A percentile compares a stretch with the other conserved stretches of the same genome.
Conservation (phyloP, 2,888 invertebrate genomes). For the Brachypalpus laphriformis region DNA sequence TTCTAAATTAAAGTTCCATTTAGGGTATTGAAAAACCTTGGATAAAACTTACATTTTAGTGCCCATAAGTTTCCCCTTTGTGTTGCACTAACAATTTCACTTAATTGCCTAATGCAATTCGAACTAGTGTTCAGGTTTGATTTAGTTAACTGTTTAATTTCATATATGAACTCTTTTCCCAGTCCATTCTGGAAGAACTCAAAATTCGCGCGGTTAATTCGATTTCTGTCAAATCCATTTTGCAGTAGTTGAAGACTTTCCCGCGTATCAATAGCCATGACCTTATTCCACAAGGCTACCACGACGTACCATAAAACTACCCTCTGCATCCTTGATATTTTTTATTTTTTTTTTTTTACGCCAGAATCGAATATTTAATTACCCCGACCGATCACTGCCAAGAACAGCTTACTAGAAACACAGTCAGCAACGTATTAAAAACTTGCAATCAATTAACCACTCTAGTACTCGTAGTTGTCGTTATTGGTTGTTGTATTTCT, state of each 20-base stretch:
- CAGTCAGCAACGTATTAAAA: neutral
- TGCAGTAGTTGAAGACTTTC: neutral
- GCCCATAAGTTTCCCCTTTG: conserved; percentile 30
- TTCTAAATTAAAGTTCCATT: too few relatives aligned
- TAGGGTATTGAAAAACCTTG: too few relatives aligned
- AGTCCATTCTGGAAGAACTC: neutral
- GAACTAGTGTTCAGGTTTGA: neutral
- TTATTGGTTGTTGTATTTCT: conserved; percentile 6
- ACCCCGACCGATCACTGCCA: neutral
- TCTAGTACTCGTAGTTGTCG: neutral
- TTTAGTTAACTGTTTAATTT: neutral
- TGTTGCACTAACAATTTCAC: conserved; percentile 4
- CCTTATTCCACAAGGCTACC: neutral
- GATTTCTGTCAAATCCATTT: neutral
- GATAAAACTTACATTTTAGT: conserved; percentile 42
- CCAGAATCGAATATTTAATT: neutral
- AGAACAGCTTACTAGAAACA: neutral
- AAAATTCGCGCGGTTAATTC: neutral
- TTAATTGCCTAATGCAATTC: conserved; percentile 9
- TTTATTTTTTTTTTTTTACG: neutral
- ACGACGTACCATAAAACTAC: neutral
- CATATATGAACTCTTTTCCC: conserved; percentile 13
- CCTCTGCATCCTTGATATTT: neutral
- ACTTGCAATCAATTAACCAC: conserved; percentile 7
- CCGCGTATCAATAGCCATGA: neutral